A percentile compares a stretch with the other conserved stretches of the same genome.
Evolutionary conservation across 2,888 invertebrate genomes (phyloP).

Genomic region (Nebria salina): DNA sequence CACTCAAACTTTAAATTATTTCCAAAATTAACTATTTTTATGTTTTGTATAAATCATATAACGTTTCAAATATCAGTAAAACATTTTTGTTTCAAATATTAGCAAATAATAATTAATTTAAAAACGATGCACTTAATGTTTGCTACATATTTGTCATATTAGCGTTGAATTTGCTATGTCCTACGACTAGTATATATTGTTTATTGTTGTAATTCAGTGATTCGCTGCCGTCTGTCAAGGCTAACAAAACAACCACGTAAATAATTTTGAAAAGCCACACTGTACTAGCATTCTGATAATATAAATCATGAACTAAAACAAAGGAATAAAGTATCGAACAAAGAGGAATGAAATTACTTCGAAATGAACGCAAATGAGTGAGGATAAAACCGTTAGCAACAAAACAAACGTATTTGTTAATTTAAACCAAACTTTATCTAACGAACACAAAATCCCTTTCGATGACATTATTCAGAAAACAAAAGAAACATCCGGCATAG

Average conservation of each 20-base stretch:
- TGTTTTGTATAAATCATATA: no score
- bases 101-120: no score
- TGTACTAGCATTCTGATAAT: background rate
- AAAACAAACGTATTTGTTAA: constrained; percentile 40
- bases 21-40: background rate
- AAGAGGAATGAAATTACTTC: background rate
- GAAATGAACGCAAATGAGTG: background rate
- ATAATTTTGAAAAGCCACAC: no score
- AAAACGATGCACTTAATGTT: no score
- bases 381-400: constrained; percentile 4
- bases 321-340: background rate
- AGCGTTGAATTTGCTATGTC: no score
- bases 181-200: no score
- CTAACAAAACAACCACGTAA: no score
- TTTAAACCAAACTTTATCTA: constrained; percentile 44
- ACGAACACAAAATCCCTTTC: constrained; percentile 42
- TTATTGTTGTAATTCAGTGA: no score
- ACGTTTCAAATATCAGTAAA: no score
- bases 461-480: constrained; percentile 44
- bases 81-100: no score
- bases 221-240: no score
- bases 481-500: constrained; percentile 42
- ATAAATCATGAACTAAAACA: background rate
- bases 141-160: no score
- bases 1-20: background rate